Base-by-base conservation (phyloP, 2,113 vertebrate species). In the Podarcis raffonei region DNA sequence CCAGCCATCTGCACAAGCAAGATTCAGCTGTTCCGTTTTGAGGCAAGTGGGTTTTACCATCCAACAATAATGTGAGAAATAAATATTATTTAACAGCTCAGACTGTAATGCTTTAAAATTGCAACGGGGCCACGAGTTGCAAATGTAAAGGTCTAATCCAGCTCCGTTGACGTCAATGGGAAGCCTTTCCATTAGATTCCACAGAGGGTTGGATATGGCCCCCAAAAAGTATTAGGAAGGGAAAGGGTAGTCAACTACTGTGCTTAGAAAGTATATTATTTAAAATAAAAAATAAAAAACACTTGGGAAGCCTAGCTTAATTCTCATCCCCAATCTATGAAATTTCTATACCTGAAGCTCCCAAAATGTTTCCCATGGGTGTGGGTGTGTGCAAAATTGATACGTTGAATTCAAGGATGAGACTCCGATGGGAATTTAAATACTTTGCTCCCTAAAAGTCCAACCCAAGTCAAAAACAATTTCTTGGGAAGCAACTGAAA, bases 1-100 rank as follows among this genome's bases (percentile, higher is more conserved):
- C 57, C 57, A 59, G 57, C 57, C 15, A 16, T 59, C 57, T 59
- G 15, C 57, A 1, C 8, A 7, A 0, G 0, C 0, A 0, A 6
- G n/a, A 0, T 0, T 39, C 39, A 57, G n/a, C 22, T 27, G 12
- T 0, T 77, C 90, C 71, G 69, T 3, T 0, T 11, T 9, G 5
- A 81, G 7, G 6, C 0, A 22, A 0, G 0, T 0, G 22, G 13
- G 8, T 42, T 42, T 42, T 42, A 42, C 39, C 39, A 42, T 42
- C 32, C 1, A 0, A 0, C 0, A 6, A 2, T 8, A 20, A 59
- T 42, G 71, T 82, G 78, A 27, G 59, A 81, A 72, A 18, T 76
- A 9, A 1, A 0, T 39, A 81, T 0, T 0, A 1, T 0, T 0
- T 77, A 1, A 0, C 0, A 42, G 6, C 39, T 32, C 77, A 22